Base-by-base conservation (phyloP, 2,888 invertebrate genomes). In the Agrochola lota region DNA sequence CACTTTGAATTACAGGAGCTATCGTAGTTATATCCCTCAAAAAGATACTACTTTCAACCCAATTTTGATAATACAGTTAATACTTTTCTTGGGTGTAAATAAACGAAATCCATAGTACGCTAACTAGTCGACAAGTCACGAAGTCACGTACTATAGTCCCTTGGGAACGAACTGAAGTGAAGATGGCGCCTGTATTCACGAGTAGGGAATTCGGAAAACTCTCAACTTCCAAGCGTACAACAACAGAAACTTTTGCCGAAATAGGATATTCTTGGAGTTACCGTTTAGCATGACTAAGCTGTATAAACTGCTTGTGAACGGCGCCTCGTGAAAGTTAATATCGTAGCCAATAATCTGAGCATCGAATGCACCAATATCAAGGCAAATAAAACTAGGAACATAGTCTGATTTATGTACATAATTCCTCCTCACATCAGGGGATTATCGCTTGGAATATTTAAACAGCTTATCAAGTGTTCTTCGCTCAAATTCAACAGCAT, bases 41-140 rank as follows among this genome's bases (percentile, higher is more conserved):
- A 52, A 63, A 71, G 63, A 62, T 62, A 70, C 57, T 46, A 57
- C 26, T 55, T 55, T 35, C 52, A 67, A 68, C 59, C 55, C 64
- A 78, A 78, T 83, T 83, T 64, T 59, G 23, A 71, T 79, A 77
- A 81, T 70, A 69, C 3, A 75, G 64, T 84, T 82, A 72, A 66
- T 75, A 86, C 74, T 88, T 88, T 78, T 60, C 78, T 30, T 81
- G 60, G 67, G 46, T 62, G 77, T 60, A 82, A 86, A 87, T 84
- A 83, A 81, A 85, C 66, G 52, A 60, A 81, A 89, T 79, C 71
- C 52, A 43, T 64, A 80, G 74, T 74, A 77, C 63, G 63, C 68
- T 81, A 84, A 89, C 85, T 81, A 85, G 80, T 63, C 63, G 71
- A 84, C 81, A 77, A 88, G 89, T 84, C 89, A 89, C 88, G 87